Percentiles rank a stretch among this genome's conserved stretches.
phyloP scores from a whole-genome alignment of 2,888 invertebrate species.

The Coenonympha glycerion region DNA sequence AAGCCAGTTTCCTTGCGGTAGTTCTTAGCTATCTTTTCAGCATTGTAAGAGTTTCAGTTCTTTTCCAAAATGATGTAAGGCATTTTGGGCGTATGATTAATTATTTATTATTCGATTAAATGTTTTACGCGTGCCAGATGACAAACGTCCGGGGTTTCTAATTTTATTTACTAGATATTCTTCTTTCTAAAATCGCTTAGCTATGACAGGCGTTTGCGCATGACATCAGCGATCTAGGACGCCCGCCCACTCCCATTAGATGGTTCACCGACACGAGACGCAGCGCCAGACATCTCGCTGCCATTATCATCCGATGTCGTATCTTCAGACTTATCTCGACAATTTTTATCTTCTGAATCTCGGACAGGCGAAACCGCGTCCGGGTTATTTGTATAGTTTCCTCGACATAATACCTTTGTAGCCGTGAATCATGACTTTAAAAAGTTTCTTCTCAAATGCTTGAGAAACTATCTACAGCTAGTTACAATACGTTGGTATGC shows the following conservation, averaged over 20 bases:
- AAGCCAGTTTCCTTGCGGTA: no score
- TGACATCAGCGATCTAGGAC: constrained; percentile 55
- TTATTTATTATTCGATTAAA: no score
- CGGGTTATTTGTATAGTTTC: constrained; percentile 1
- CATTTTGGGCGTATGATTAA: no score
- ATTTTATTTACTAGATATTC: no score
- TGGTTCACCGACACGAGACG: constrained; percentile 41
- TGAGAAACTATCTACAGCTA: no score
- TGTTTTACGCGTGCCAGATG: no score
- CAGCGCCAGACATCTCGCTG: constrained; percentile 21
- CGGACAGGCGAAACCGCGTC: constrained; percentile 11
- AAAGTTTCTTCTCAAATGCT: no score
- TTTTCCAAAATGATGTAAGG: no score
- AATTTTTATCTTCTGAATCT: constrained; percentile 18
- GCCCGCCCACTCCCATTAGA: constrained; percentile 60
- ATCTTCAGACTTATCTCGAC: constrained; percentile 3
- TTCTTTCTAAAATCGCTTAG: neutral
- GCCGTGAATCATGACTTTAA: neutral
- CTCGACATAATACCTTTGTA: neutral
- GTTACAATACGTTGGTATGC: no score
- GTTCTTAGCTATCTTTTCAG: no score
- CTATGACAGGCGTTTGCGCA: constrained; percentile 35
- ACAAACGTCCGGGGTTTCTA: no score
- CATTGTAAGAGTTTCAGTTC: no score
- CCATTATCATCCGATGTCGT: constrained; percentile 14